Conservation (phyloP, 2,113 vertebrate genomes). For the Laterallus jamaicensis region DNA sequence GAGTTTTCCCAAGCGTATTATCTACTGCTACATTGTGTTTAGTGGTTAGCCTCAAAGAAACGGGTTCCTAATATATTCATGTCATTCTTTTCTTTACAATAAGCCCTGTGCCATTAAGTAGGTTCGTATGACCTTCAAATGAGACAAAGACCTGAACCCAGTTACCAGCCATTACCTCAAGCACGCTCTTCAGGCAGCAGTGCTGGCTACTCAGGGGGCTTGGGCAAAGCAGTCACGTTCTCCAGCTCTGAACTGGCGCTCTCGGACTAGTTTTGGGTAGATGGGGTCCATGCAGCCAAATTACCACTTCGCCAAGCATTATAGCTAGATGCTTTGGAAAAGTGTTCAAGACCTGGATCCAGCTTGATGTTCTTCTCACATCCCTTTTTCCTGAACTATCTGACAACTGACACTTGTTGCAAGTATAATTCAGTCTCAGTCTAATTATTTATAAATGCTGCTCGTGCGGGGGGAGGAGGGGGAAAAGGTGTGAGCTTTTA, state of each 20-base stretch:
- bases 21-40: conserved; percentile 49
- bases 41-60: conserved; percentile 58
- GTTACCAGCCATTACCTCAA: background rate
- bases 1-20: conserved; percentile 58
- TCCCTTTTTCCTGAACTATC: background rate
- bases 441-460: conserved; percentile 25
- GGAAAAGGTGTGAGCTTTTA: conserved; percentile 64
- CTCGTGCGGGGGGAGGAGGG: background rate
- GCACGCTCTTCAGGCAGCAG: background rate
- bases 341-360: background rate
- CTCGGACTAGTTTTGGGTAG: background rate
- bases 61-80: conserved; percentile 19
- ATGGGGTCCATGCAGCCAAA: background rate
- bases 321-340: background rate
- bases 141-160: conserved; percentile 26
- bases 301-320: background rate
- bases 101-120: conserved; percentile 26
- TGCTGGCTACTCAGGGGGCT: background rate
- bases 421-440: conserved; percentile 28
- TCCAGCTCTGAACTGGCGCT: background rate
- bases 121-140: conserved; percentile 37
- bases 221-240: background rate
- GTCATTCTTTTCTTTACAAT: conserved; percentile 34
- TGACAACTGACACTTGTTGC: conserved; percentile 18
- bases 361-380: background rate